These are phyloP conservation scores for Python bivittatus DNA, from an alignment of 2,113 vertebrate species.

Conservation along the genomic window DNA sequence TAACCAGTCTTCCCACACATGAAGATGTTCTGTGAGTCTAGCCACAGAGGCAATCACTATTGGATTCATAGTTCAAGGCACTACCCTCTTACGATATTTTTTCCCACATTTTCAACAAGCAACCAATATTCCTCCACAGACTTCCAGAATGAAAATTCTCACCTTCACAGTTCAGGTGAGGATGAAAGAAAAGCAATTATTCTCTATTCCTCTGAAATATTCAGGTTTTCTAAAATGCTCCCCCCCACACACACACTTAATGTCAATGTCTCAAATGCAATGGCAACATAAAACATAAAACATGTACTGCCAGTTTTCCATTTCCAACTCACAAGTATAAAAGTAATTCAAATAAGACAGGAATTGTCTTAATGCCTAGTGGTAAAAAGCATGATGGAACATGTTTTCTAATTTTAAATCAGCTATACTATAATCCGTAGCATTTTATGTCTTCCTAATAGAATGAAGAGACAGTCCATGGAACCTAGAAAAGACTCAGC, in stretches of 20 bases:
- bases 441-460: neutral
- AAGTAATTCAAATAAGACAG: neutral
- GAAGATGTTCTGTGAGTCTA: neutral
- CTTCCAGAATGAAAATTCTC: neutral
- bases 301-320: neutral
- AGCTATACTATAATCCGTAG: neutral
- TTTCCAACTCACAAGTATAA: slow-evolving; percentile 1
- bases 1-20: neutral
- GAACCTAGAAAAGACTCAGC: neutral
- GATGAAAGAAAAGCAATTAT: neutral
- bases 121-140: neutral
- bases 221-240: neutral
- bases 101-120: neutral
- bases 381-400: neutral
- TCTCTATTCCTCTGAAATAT: neutral
- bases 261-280: neutral
- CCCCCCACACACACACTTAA: neutral
- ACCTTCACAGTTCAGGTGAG: neutral
- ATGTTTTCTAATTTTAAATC: neutral
- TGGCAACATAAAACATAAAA: neutral
- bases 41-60: neutral
- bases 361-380: neutral
- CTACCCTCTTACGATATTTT: neutral
- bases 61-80: neutral
- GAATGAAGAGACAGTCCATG: neutral